Evolutionary conservation across 2,888 invertebrate species (phyloP).

Genomic region (Dexiosoma caninum): DNA sequence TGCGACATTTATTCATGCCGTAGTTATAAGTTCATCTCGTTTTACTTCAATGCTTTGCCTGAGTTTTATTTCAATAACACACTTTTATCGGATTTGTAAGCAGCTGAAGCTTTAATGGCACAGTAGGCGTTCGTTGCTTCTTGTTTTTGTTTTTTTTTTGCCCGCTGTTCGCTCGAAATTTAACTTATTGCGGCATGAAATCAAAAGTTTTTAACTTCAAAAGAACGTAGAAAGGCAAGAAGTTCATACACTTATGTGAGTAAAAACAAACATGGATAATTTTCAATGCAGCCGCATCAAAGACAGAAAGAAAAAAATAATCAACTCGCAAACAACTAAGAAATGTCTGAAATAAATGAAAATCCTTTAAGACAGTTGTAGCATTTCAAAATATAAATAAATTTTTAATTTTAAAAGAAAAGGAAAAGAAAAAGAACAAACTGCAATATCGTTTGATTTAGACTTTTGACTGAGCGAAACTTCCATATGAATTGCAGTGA

Average conservation of each 20-base stretch:
- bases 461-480: too few relatives aligned
- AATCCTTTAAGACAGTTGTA: neutral
- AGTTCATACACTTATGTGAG: neutral
- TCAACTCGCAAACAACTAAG: neutral
- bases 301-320: too few relatives aligned
- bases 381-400: neutral
- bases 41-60: neutral
- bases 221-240: slow-evolving; percentile 15
- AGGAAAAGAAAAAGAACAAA: too few relatives aligned
- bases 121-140: slow-evolving; percentile 50
- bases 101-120: slow-evolving; percentile 47
- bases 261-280: slow-evolving; percentile 23
- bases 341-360: neutral
- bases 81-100: slow-evolving; percentile 49
- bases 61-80: slow-evolving; percentile 56
- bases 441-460: too few relatives aligned
- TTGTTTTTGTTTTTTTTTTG: neutral
- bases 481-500: too few relatives aligned
- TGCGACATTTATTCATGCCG: slow-evolving; percentile 47
- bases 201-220: slow-evolving; percentile 58
- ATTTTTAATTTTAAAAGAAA: too few relatives aligned
- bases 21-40: slow-evolving; percentile 20
- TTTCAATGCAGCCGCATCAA: slow-evolving; percentile 5
- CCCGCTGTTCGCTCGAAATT: slow-evolving; percentile 25
- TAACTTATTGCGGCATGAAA: slow-evolving; percentile 58